Evolutionary conservation across 2,888 invertebrate species (phyloP).

Genomic region (Aspidiotus destructor): DNA sequence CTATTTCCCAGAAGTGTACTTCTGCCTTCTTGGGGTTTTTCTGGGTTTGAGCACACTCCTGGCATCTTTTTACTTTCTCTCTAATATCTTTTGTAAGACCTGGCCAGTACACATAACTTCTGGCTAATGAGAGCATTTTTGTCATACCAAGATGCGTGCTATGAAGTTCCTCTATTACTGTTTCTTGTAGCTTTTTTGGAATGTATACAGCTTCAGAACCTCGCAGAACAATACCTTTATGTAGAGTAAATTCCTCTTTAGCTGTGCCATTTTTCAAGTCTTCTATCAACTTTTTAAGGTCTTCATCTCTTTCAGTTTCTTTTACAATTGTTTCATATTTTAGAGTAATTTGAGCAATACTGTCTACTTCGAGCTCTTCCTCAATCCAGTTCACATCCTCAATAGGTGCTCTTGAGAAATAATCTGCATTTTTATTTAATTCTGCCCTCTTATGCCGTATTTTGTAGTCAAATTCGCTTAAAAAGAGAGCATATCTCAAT

Average conservation of each 20-base stretch:
- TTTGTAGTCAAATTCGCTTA: background rate
- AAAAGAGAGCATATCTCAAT: background rate
- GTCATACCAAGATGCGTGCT: constrained; percentile 37
- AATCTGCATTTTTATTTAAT: constrained; percentile 4
- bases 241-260: constrained; percentile 5
- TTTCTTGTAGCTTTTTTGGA: constrained; percentile 8
- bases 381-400: too few species aligned
- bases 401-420: constrained; percentile 14
- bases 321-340: background rate
- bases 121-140: constrained; percentile 20
- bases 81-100: constrained; percentile 11
- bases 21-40: constrained; percentile 5
- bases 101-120: constrained; percentile 26
- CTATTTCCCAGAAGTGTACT: constrained; percentile 5
- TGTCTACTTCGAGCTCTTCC: too few species aligned
- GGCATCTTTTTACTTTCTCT: background rate
- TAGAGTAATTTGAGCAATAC: too few species aligned
- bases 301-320: constrained; percentile 21
- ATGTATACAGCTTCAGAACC: constrained; percentile 33
- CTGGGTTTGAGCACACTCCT: background rate
- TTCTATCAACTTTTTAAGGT: constrained; percentile 10
- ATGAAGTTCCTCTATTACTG: constrained; percentile 38
- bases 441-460: background rate
- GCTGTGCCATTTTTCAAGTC: constrained; percentile 14
- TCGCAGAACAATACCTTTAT: constrained; percentile 33